Evolutionary conservation across 1,140 invertebrate species (phyloP), one percentile per base, ranked within the genome.

Genomic region (Pseudomyrmex cubaensis): DNA sequence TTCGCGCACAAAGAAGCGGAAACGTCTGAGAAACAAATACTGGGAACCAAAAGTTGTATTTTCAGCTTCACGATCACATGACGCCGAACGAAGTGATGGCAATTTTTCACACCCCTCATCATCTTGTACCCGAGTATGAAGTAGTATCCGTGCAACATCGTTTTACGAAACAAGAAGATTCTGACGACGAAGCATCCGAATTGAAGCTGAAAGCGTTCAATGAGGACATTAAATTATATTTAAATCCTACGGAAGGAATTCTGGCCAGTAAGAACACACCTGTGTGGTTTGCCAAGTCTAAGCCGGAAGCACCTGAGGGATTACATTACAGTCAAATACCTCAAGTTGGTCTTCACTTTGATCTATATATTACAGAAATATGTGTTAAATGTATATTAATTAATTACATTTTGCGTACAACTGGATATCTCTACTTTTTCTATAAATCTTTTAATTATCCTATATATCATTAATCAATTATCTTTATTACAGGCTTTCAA

Each of bases 61-160:
- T 75, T 20, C 22, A 87, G 83, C 48, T 87, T 22, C 85, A 87
- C 50, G 64, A 82, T 44, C 69, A 84, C n/a, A 85, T 87, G 85
- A 87, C 85, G 50, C 25, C 56, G 8, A 64, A 63, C 8, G 85
- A 87, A 70, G 76, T 87, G 8, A 85, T 70, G 76, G 62, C 56
- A 1, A 17, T 87, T 17, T 87, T 87, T 59, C 64, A 87, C 5
- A 82, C 70, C 0, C 61, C 56, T 1, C 83, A 70, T 35, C 56
- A 87, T 13, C 56, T 64, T 25, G 91, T 91, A 44, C 92, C 92
- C 1, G 64, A 91, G 0, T 91, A 93, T 73, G 89, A 92, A 62
- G 64, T 93, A 4, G 90, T 91, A 1, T 63, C 87, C 15, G 56
- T 92, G 17, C 46, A 61, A 57, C 90, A 91, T 73, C 44, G 54